phyloP scores from a whole-genome alignment of 2,888 invertebrate genomes.

The Pseudoips prasinana region DNA sequence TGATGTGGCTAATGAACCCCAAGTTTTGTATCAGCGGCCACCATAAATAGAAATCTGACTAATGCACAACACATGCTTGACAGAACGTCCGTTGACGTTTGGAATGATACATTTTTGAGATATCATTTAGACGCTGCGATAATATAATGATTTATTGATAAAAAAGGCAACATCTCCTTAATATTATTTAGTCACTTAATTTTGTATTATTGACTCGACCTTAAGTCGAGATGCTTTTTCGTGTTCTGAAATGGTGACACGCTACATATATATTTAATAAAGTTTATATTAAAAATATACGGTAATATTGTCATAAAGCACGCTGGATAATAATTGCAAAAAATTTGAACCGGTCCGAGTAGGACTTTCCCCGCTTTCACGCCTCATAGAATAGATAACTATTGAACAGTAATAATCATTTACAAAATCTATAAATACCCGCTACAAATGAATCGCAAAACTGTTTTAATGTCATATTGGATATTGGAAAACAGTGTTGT shows the following conservation, averaged over 20 bases:
- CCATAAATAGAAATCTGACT: constrained; percentile 71
- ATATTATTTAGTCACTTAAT: too few relatives aligned
- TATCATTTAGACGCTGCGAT: constrained; percentile 2
- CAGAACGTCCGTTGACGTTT: constrained; percentile 41
- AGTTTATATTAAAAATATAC: too few relatives aligned
- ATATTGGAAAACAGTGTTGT: too few relatives aligned
- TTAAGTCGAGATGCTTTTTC: too few relatives aligned
- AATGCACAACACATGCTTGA: constrained; percentile 62
- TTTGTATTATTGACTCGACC: too few relatives aligned
- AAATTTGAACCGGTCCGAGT: constrained; percentile 58
- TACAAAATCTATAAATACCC: constrained; percentile 56
- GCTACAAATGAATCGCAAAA: too few relatives aligned
- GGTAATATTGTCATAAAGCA: constrained; percentile 29
- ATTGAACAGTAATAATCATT: constrained; percentile 46
- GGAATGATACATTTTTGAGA: constrained; percentile 35
- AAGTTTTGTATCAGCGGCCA: constrained; percentile 51
- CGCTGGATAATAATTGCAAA: constrained; percentile 51
- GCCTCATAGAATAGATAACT: constrained; percentile 40
- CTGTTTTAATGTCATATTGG: constrained; percentile 4
- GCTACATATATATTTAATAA: too few relatives aligned
- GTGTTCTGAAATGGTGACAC: too few relatives aligned
- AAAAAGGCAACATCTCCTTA: too few relatives aligned
- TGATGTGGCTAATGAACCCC: constrained; percentile 56
- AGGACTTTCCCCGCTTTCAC: constrained; percentile 74
- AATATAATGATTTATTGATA: not conserved